These are phyloP conservation scores for Falcaria lacertinaria DNA, from an alignment of 2,888 invertebrate genomes.

Conservation along the genomic window DNA sequence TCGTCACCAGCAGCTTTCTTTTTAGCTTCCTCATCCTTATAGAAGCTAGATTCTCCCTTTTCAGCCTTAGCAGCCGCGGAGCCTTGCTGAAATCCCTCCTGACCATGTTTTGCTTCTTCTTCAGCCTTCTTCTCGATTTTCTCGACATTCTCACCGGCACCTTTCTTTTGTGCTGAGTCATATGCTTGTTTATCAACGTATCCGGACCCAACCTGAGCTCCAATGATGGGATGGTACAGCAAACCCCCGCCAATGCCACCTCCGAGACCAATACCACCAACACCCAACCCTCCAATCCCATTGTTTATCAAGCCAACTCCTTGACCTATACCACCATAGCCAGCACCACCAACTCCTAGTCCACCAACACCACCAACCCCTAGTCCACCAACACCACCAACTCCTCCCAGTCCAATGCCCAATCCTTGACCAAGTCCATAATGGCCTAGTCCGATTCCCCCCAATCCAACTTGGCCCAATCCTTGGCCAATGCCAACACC, in stretches of 20 bases:
- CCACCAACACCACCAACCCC: constrained; percentile 24
- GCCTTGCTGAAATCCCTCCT: constrained; percentile 78
- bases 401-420: constrained; percentile 33
- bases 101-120: constrained; percentile 76
- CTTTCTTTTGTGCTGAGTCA: constrained; percentile 78
- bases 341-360: constrained; percentile 34
- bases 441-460: constrained; percentile 28
- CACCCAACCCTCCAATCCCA: constrained; percentile 53
- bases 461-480: constrained; percentile 14
- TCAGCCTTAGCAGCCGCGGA: constrained; percentile 77
- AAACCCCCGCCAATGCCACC: constrained; percentile 49
- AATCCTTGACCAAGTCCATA: constrained; percentile 33
- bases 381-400: constrained; percentile 29
- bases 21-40: constrained; percentile 77
- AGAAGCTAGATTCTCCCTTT: constrained; percentile 72
- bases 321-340: constrained; percentile 29
- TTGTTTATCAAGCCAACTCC: constrained; percentile 49
- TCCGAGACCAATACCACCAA: constrained; percentile 41
- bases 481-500: constrained; percentile 28
- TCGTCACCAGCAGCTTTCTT: constrained; percentile 81
- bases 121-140: constrained; percentile 77
- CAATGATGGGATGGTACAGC: constrained; percentile 60
- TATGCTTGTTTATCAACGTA: constrained; percentile 79
- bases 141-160: constrained; percentile 75
- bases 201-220: constrained; percentile 64